Base-by-base conservation (phyloP, 2,888 invertebrate genomes). In the Endotricha flammealis region DNA sequence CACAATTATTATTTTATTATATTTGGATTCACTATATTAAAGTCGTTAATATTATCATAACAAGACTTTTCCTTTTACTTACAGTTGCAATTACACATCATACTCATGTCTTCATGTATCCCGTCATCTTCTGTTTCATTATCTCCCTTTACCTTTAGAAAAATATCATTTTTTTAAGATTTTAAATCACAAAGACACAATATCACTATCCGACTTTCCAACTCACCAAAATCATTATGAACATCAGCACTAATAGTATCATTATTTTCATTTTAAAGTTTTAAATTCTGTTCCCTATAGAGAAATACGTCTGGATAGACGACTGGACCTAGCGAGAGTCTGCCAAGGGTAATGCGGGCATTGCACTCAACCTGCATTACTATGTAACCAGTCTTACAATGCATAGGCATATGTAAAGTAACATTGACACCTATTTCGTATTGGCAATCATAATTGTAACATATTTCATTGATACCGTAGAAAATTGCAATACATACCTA, bases 11-110 rank as follows among this genome's bases (percentile, higher is more conserved):
- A n/a, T n/a, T n/a, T n/a, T n/a, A n/a, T n/a, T n/a, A n/a, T n/a
- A n/a, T n/a, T n/a, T n/a, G n/a, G n/a, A n/a, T n/a, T n/a, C n/a
- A n/a, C n/a, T n/a, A n/a, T n/a, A n/a, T n/a, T n/a, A n/a, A n/a
- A n/a, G n/a, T 34, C 33, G 20, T 49, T 30, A 30, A 39, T 12
- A 35, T 43, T 35, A 17, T 41, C 35, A 22, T 32, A n/a, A n/a
- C n/a, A n/a, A n/a, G n/a, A n/a, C n/a, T n/a, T n/a, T n/a, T n/a
- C n/a, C n/a, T n/a, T n/a, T n/a, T 20, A 20, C 10, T 28, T 20
- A 28, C 20, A 20, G 7, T 20, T 20, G 20, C 20, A 20, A 7
- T 20, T 20, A 20, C 20, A 20, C 20, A 20, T 12, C n/a, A 7
- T 4, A 12, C 10, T 10, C 22, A 24, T 20, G 3, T 6, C n/a